A percentile compares a stretch with the other conserved stretches of the same genome.
Conservation (phyloP, 2,888 invertebrate species). For the Miltochrista miniata region DNA sequence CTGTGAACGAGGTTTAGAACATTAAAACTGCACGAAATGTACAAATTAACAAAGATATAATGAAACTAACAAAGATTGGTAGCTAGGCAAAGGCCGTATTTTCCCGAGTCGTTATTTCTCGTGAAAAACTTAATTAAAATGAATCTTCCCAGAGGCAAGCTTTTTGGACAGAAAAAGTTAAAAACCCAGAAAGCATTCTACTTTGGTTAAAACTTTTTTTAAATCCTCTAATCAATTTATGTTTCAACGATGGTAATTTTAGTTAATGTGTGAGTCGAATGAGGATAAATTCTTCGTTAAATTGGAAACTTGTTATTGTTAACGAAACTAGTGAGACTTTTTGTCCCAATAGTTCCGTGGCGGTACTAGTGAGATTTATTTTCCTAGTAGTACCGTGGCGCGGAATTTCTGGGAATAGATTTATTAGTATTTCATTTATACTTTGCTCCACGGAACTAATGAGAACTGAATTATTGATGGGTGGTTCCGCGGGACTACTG, state of each 20-base stretch:
- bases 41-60: conserved; percentile 65
- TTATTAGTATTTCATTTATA: too few relatives aligned
- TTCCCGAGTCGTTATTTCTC: conserved; percentile 63
- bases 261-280: conserved; percentile 4
- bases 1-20: too few relatives aligned
- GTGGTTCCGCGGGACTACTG: too few relatives aligned
- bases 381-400: too few relatives aligned
- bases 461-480: too few relatives aligned
- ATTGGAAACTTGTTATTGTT: too few relatives aligned
- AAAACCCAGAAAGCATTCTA: conserved; percentile 28
- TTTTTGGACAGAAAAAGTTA: conserved; percentile 60
- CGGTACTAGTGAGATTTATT: too few relatives aligned
- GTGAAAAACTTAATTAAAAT: conserved; percentile 78
- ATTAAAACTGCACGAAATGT: conserved; percentile 42
- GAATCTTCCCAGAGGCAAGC: conserved; percentile 63
- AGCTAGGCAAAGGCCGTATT: conserved; percentile 65
- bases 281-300: neutral
- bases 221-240: conserved; percentile 43
- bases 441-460: too few relatives aligned
- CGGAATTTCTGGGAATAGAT: too few relatives aligned
- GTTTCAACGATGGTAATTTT: conserved; percentile 25
- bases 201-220: conserved; percentile 39
- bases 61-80: conserved; percentile 77
- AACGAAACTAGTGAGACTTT: too few relatives aligned
- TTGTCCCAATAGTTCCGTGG: too few relatives aligned